These are phyloP conservation scores for Chloroceryle aenea DNA, from an alignment of 2,113 vertebrate species.

Conservation along the genomic window DNA sequence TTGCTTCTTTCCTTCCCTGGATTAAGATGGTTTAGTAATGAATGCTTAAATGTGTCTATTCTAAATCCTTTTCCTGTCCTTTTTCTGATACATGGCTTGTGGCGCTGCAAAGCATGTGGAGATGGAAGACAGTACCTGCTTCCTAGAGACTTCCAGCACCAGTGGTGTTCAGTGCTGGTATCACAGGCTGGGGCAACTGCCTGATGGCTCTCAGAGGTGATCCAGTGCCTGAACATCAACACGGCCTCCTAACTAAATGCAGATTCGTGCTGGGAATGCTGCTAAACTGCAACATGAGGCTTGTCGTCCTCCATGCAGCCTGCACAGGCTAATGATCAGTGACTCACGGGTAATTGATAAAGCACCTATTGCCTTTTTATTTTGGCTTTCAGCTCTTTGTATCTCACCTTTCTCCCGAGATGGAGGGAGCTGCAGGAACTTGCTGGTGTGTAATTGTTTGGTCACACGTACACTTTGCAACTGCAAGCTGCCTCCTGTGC, in stretches of 20 bases:
- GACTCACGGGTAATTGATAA: background rate
- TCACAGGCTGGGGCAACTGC: fast-evolving
- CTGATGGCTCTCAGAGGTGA: background rate
- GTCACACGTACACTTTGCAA: background rate
- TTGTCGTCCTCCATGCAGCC: background rate
- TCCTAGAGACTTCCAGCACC: background rate
- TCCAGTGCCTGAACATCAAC: background rate
- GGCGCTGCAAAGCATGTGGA: background rate
- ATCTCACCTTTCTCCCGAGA: fast-evolving
- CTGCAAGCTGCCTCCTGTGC: background rate
- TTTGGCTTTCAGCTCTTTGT: background rate
- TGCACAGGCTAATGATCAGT: background rate
- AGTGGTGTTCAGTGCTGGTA: background rate
- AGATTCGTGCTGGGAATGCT: background rate
- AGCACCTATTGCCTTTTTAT: background rate
- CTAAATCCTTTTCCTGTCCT: background rate
- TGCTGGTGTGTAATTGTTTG: background rate
- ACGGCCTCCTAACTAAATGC: background rate
- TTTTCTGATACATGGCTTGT: fast-evolving
- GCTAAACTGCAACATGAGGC: background rate
- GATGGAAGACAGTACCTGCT: background rate
- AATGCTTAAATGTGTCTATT: background rate
- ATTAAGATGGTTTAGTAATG: background rate
- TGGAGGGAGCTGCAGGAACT: background rate
- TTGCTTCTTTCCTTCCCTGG: background rate